Evolutionary conservation across 2,888 invertebrate species (phyloP).

Genomic region (Antheraea yamamai): DNA sequence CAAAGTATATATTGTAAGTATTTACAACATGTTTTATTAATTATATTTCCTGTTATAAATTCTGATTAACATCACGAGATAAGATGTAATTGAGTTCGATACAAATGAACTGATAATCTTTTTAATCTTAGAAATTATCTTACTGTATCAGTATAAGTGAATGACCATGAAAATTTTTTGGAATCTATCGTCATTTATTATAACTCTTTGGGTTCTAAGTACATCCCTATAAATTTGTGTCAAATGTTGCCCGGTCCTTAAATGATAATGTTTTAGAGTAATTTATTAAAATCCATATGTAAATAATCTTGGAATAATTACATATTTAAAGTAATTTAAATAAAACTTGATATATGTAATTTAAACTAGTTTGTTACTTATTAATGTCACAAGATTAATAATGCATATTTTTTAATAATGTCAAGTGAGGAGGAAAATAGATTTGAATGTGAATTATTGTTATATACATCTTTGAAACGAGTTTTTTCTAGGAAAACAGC

Average conservation of each 20-base stretch:
- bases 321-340: neutral
- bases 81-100: neutral
- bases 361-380: neutral
- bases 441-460: neutral
- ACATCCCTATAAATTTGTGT: neutral
- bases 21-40: slow-evolving; percentile 6
- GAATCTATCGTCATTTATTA: neutral
- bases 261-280: neutral
- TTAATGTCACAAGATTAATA: slow-evolving; percentile 3
- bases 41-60: slow-evolving; percentile 5
- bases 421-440: neutral
- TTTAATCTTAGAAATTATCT: neutral
- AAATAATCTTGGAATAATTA: neutral
- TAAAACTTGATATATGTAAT: neutral
- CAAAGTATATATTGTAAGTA: neutral
- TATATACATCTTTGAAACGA: too few relatives aligned
- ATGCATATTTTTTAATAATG: slow-evolving; percentile 1
- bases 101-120: neutral
- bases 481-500: too few relatives aligned
- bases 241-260: neutral
- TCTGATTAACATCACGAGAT: neutral
- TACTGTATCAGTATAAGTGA: neutral
- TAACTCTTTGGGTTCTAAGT: neutral
- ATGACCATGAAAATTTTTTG: neutral
- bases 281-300: neutral